Conservation (phyloP, 2,797 vertebrate species). For the Hylomyscus alleni region DNA sequence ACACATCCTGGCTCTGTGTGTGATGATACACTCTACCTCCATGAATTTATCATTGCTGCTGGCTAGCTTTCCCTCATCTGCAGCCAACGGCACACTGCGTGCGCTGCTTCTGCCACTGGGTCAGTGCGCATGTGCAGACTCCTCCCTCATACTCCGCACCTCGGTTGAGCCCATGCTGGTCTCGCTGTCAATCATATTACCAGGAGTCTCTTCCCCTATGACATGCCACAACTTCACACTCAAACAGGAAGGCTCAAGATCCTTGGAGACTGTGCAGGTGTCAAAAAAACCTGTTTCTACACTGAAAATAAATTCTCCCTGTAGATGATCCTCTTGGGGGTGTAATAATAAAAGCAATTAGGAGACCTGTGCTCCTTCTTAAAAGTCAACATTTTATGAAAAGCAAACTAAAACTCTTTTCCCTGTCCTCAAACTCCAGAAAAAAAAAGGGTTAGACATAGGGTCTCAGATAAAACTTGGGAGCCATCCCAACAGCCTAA, state of each 20-base stretch:
- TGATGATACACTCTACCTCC: slow-evolving; percentile 50
- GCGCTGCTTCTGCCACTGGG: neutral
- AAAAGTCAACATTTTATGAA: neutral
- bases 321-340: neutral
- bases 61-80: slow-evolving; percentile 69
- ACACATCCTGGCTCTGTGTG: slow-evolving; percentile 25
- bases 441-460: neutral
- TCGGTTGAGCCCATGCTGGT: neutral
- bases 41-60: slow-evolving; percentile 18
- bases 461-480: neutral
- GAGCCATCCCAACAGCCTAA: too few species aligned
- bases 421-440: neutral
- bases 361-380: neutral
- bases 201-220: neutral
- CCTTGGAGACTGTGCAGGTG: neutral
- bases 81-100: neutral
- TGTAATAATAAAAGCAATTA: neutral
- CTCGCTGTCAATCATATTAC: rapidly evolving
- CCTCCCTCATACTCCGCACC: neutral
- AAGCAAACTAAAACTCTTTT: neutral
- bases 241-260: too few species aligned
- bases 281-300: slow-evolving; percentile 38
- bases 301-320: slow-evolving; percentile 4
- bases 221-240: neutral
- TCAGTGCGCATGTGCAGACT: neutral